Evolutionary conservation across 2,797 vertebrate genomes (phyloP), one percentile per base, ranked within the genome.

Genomic region (Anas flavirostris): DNA sequence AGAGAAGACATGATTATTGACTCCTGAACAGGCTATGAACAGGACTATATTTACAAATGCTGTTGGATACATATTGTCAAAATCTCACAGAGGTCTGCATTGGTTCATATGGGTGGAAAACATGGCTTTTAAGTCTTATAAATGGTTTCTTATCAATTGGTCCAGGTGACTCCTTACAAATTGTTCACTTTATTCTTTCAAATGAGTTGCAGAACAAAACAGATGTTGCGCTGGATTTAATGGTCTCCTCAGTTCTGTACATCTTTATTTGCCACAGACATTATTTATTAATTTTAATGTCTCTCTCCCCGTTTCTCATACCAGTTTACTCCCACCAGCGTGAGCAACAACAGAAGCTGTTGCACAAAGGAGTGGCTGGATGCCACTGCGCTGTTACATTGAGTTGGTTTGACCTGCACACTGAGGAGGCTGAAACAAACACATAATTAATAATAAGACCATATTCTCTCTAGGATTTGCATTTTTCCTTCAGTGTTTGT

Each of bases 401-500:
- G 63, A 64, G 28, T 82, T 91, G 22, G 37, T 75, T 78, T 87
- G 68, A 85, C 62, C 56, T 52, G 48, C 29, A n/a, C 23, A 9
- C 18, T 10, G 39, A 52, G 46, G 52, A 69, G 59, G 63, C 11
- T 12, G 37, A 90, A 81, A 33, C 50, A 91, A 89, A 81, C 12
- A 79, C 43, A 10, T 64, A 76, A 55, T 44, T 75, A 78, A 66
- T 79, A 88, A 59, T 33, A 86, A 80, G 9, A 6, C 28, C 58
- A 7, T 44, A n/a, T 80, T 89, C n/a, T 93, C 28, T 67, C 37
- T 35, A 87, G 75, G 21, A 90, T 89, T 93, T 91, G 50, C 66
- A 43, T 87, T 52, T 81, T 88, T 59, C 33, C 74, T 83, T 83
- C 74, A 81, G 19, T 17, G 31, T 83, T 89, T 89, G 41, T 67